Conservation (phyloP, 2,797 vertebrate species). For the Gobio occitaniae region DNA sequence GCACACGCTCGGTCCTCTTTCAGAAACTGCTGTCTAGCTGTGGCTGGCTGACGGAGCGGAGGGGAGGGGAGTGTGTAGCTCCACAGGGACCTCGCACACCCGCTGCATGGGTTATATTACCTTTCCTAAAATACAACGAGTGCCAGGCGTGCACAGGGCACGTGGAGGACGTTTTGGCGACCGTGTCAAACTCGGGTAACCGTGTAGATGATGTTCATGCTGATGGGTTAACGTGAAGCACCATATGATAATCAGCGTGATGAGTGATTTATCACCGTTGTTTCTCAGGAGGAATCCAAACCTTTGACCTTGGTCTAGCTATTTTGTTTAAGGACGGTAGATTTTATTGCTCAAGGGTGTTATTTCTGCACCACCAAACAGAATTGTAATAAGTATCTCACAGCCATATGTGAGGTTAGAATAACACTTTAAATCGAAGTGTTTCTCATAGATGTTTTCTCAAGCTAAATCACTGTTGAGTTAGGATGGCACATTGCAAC, state of each 20-base stretch:
- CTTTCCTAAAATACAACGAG: constrained; percentile 19
- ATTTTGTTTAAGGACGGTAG: background rate
- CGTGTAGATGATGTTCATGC: constrained; percentile 18
- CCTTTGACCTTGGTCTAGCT: background rate
- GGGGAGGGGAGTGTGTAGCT: background rate
- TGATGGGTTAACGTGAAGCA: constrained; percentile 2
- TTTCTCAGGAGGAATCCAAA: background rate
- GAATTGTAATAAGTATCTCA: background rate
- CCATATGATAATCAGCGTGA: background rate
- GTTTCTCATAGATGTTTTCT: background rate
- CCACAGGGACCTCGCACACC: constrained; percentile 1
- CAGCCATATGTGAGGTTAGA: background rate
- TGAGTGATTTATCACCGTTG: constrained; percentile 2
- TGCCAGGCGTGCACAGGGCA: background rate
- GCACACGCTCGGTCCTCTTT: constrained; percentile 6
- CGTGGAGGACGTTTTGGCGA: constrained; percentile 19
- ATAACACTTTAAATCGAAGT: background rate
- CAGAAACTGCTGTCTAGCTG: constrained; percentile 15
- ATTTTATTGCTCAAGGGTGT: background rate
- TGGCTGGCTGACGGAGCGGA: background rate
- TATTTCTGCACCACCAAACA: background rate
- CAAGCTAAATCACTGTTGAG: background rate
- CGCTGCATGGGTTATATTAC: constrained; percentile 39
- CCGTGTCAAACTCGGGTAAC: background rate
- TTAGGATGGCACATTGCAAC: background rate